A percentile compares a stretch with the other conserved stretches of the same genome.
phyloP scores from a whole-genome alignment of 1,140 invertebrate species.

The Drosophila prosaltans region DNA sequence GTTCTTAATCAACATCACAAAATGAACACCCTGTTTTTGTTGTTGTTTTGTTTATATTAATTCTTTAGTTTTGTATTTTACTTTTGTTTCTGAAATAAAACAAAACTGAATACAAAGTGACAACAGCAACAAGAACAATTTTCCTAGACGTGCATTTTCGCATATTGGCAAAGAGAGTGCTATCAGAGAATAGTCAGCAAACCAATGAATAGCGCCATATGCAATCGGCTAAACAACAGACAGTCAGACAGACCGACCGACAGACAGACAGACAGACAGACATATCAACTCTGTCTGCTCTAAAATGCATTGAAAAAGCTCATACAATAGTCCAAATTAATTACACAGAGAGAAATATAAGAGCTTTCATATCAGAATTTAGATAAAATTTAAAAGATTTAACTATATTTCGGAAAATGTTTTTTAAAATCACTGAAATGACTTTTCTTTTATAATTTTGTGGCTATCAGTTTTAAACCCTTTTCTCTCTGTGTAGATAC shows the following conservation, averaged over 20 bases:
- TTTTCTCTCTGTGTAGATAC: not conserved
- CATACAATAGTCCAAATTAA: conserved; percentile 39
- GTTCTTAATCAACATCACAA: not conserved
- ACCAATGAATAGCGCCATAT: conserved; percentile 57
- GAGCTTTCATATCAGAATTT: not conserved
- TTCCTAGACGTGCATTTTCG: conserved; percentile 68
- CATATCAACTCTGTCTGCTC: conserved; percentile 45
- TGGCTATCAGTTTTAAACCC: not conserved
- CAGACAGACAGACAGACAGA: conserved; percentile 40
- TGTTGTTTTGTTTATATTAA: not conserved
- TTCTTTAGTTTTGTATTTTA: not conserved
- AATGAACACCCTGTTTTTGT: conserved; percentile 11
- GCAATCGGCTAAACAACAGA: conserved; percentile 38
- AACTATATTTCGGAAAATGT: too few relatives aligned
- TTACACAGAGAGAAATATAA: not conserved
- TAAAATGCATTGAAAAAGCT: conserved; percentile 49
- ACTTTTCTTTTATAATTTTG: too few relatives aligned
- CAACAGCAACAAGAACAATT: conserved; percentile 27
- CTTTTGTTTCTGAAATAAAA: conserved; percentile 24
- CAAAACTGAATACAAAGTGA: conserved; percentile 12
- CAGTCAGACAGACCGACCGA: conserved; percentile 30
- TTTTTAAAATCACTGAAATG: too few relatives aligned
- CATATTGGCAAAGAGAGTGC: conserved; percentile 61
- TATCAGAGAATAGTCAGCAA: conserved; percentile 41
- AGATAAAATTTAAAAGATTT: not conserved